phyloP scores from a whole-genome alignment of 30 jellyfish, hydroid and myxozoan genomes.

The Turritopsis dohrnii region DNA sequence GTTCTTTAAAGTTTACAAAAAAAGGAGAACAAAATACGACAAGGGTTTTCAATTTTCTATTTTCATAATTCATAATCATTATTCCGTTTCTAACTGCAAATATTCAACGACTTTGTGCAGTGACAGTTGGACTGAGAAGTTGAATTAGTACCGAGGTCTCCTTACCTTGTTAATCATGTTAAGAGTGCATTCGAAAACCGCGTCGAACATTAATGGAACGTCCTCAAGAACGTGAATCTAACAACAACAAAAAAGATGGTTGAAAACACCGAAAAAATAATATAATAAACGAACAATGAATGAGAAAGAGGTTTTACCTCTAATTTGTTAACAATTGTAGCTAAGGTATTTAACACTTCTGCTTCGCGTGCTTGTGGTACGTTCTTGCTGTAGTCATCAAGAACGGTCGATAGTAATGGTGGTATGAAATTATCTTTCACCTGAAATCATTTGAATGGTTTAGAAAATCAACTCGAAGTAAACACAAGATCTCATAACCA shows the following conservation, averaged over 20 bases:
- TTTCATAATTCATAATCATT: too few species aligned
- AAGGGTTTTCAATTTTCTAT: too few species aligned
- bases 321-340: constrained; percentile 78
- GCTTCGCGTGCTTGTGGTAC: constrained; percentile 99
- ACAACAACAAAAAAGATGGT: not conserved
- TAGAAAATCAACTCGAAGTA: not conserved
- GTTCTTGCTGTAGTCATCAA: constrained; percentile 85
- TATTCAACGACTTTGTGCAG: too few species aligned
- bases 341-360: constrained; percentile 89
- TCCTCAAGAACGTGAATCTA: constrained; percentile 75
- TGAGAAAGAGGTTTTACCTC: constrained; percentile 44
- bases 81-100: too few species aligned
- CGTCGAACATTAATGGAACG: constrained; percentile 85
- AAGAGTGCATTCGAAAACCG: constrained; percentile 92
- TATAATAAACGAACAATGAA: not conserved
- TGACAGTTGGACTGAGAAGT: too few species aligned
- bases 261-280: not conserved
- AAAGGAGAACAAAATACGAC: too few species aligned
- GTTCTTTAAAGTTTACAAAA: too few species aligned
- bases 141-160: too few species aligned
- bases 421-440: constrained; percentile 96
- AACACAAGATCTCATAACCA: not conserved
- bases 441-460: constrained; percentile 18
- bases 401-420: constrained; percentile 76
- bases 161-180: constrained; percentile 93